A percentile compares a stretch with the other conserved stretches of the same genome.
Conservation (phyloP, 2,797 vertebrate species). For the Typhlichthys eigenmanni region DNA sequence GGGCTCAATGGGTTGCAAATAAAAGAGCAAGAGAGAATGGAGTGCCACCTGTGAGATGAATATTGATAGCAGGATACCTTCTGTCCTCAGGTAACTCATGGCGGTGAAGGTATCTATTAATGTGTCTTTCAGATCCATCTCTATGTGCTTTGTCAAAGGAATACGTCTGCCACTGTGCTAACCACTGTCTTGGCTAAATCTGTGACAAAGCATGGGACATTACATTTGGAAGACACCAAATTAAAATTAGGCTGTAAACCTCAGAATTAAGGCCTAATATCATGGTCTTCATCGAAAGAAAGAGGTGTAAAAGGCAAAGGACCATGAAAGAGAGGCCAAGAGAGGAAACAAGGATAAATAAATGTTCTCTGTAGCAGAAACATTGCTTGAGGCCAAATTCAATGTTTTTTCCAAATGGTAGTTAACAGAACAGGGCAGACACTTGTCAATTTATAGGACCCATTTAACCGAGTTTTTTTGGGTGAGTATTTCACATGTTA, state of each 20-base stretch:
- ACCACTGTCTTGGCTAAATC: too few species aligned
- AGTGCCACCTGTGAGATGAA: too few species aligned
- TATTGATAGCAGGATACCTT: too few species aligned
- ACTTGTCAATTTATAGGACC: conserved; percentile 23
- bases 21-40: too few species aligned
- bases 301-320: conserved; percentile 13
- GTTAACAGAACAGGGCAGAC: conserved; percentile 22
- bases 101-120: too few species aligned
- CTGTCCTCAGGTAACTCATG: too few species aligned
- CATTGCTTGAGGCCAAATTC: conserved; percentile 33
- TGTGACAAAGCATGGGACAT: conserved; percentile 36
- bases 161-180: too few species aligned
- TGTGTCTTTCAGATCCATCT: too few species aligned
- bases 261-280: conserved; percentile 30
- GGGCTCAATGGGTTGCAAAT: too few species aligned
- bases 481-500: conserved; percentile 2
- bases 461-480: conserved; percentile 21
- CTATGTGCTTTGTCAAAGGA: too few species aligned
- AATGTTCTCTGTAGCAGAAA: conserved; percentile 2
- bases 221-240: conserved; percentile 62
- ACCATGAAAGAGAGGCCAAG: conserved; percentile 10
- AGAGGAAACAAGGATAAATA: neutral
- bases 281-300: conserved; percentile 15
- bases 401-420: conserved; percentile 14
- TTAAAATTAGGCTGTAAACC: conserved; percentile 51